phyloP scores from a whole-genome alignment of 1,140 invertebrate species.

The Physella acuta region DNA sequence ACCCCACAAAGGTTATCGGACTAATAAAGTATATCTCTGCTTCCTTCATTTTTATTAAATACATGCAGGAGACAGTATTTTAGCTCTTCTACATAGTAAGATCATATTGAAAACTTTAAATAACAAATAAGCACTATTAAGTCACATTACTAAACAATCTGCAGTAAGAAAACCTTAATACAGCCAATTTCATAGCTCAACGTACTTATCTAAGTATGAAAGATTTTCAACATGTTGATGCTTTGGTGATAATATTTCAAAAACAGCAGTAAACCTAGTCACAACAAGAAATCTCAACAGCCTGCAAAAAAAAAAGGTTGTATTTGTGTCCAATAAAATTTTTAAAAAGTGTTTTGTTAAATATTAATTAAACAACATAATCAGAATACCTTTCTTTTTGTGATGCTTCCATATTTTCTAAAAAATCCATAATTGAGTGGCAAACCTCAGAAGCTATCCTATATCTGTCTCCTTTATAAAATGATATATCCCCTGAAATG shows the following conservation, averaged over 20 bases:
- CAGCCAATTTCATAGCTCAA: too few relatives aligned
- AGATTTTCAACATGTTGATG: constrained; percentile 63
- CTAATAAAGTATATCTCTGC: too few relatives aligned
- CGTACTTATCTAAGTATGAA: constrained; percentile 49
- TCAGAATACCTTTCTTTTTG: constrained; percentile 35
- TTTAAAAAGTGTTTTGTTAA: too few relatives aligned
- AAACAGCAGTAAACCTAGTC: constrained; percentile 58
- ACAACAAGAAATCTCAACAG: constrained; percentile 48
- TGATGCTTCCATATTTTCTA: constrained; percentile 47
- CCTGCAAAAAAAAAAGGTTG: constrained; percentile 27
- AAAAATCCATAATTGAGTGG: constrained; percentile 47
- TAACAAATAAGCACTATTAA: too few relatives aligned
- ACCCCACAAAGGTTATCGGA: too few relatives aligned
- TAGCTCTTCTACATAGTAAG: too few relatives aligned
- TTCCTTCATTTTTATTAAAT: too few relatives aligned
- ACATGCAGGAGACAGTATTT: too few relatives aligned
- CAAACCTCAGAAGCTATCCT: constrained; percentile 57
- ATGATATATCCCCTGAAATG: constrained; percentile 55
- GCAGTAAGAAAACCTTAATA: too few relatives aligned
- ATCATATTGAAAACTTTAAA: too few relatives aligned
- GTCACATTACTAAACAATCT: too few relatives aligned
- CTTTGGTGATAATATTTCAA: constrained; percentile 61
- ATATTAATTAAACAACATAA: not conserved
- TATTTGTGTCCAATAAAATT: not conserved
- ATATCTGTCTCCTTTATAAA: constrained; percentile 58